These are phyloP conservation scores for Pollenia amentaria DNA, from an alignment of 2,888 invertebrate genomes.

Conservation along the genomic window DNA sequence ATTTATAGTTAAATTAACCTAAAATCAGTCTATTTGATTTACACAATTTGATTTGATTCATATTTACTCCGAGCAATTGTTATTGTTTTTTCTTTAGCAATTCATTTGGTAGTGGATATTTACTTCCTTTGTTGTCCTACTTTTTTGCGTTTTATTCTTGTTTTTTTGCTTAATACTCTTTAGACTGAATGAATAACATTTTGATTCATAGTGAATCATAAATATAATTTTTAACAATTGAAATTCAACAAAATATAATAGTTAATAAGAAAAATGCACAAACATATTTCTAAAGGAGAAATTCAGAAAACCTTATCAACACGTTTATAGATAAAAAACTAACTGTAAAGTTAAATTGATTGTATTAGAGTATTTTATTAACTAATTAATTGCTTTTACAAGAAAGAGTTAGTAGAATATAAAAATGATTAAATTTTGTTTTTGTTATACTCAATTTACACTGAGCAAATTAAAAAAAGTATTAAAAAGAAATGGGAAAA, in stretches of 20 bases:
- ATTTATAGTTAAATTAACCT: too few relatives aligned
- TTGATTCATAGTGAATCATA: slow-evolving; percentile 43
- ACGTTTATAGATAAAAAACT: slow-evolving; percentile 29
- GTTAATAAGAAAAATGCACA: slow-evolving; percentile 3
- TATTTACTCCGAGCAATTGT: too few relatives aligned
- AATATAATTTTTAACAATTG: background rate
- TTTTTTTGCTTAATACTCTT: slow-evolving; percentile 8
- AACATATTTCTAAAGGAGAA: too few relatives aligned
- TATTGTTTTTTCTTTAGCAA: too few relatives aligned
- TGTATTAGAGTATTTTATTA: background rate
- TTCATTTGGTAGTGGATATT: too few relatives aligned
- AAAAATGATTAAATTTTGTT: too few relatives aligned
- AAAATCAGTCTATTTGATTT: too few relatives aligned
- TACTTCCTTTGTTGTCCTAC: background rate
- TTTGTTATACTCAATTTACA: too few relatives aligned
- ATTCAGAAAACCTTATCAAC: background rate
- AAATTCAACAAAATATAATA: background rate
- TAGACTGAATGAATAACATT: background rate
- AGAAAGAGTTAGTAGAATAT: too few relatives aligned
- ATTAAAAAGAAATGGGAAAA: too few relatives aligned
- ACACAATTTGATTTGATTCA: too few relatives aligned
- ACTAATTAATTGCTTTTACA: background rate
- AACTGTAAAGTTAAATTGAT: slow-evolving; percentile 25
- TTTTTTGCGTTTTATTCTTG: background rate
- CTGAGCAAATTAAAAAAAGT: too few relatives aligned